Evolutionary conservation across 2,113 vertebrate species (phyloP), one percentile per base, ranked within the genome.

Genomic region (Halichoerus grypus): DNA sequence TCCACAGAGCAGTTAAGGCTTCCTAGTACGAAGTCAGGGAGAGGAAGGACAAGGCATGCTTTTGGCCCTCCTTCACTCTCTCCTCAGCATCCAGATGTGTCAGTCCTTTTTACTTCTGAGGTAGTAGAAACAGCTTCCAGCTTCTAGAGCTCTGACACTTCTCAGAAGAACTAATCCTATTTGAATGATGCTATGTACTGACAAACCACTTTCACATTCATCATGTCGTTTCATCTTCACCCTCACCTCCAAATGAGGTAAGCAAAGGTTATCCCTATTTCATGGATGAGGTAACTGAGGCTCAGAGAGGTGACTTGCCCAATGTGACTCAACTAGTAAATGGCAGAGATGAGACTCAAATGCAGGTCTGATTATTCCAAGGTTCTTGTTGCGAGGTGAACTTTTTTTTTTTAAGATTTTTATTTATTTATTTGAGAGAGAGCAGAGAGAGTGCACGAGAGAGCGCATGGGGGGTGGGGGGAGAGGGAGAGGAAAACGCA

Each of bases 271-370:
- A 83, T 46, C 57, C 83, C 42, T 67, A 53, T 74, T 79, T 84
- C 83, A 87, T n/a, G 18, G 74, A 77, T 81, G 93, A 94, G 42
- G 57, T 92, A 80, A 91, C 46, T 67, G 51, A 96, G 94, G 46
- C 76, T 79, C 93, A 74, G 46, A 93, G 51, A 81, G 61, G 53
- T 67, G 82, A 89, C 89, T 89, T 95, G 93, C 42, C 77, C 83
- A 51, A 69, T 21, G 39, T 96, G 74, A 96, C 84, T 88, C 94
- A 94, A 82, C 26, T 49, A 83, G 92, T 91, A 89, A 92, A 55
- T 24, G 82, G 79, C 87, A 95, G 33, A 88, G 94, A 63, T 91
- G 77, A 87, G 26, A 83, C 49, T 85, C 74, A 84, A 71, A 81
- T 51, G 71, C 61, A 31, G 82, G 51, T 88, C 81, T 84, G 90